These are phyloP conservation scores for Salpingus planirostris DNA, from an alignment of 2,888 invertebrate genomes.

Conservation along the genomic window DNA sequence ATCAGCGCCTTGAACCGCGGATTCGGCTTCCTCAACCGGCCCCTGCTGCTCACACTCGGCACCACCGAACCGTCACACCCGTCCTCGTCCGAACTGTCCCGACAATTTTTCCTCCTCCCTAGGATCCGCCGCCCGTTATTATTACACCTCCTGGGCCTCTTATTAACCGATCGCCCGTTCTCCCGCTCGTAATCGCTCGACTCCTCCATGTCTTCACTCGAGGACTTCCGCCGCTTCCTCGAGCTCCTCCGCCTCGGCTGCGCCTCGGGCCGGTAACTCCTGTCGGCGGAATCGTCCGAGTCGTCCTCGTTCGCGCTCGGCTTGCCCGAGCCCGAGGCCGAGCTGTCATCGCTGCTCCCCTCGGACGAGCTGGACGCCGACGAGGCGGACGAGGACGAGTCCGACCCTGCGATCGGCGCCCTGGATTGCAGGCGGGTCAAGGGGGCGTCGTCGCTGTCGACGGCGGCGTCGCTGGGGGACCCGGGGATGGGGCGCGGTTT, in stretches of 20 bases:
- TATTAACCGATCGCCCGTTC: conserved; percentile 16
- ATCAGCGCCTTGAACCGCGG: conserved; percentile 60
- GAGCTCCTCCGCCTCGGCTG: conserved; percentile 2
- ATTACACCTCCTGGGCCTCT: conserved; percentile 30
- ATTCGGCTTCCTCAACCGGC: conserved; percentile 74
- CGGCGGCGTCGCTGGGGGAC: no score
- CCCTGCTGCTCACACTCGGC: conserved; percentile 70
- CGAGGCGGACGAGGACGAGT: not conserved
- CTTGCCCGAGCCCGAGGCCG: not conserved
- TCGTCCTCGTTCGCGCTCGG: not conserved
- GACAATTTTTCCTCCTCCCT: no score
- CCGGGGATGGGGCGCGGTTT: no score
- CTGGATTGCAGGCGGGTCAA: not conserved
- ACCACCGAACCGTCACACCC: conserved; percentile 29
- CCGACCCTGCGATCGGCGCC: not conserved
- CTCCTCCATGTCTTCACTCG: conserved; percentile 5
- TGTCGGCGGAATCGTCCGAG: not conserved
- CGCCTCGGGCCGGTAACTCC: not conserved
- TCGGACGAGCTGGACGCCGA: not conserved
- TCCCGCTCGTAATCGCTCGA: conserved; percentile 23
- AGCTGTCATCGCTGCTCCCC: not conserved
- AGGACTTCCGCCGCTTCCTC: conserved; percentile 4
- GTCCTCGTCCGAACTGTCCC: conserved; percentile 24
- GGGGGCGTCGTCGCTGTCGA: no score
- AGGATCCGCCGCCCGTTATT: no score